Evolutionary conservation across 2,888 invertebrate species (phyloP), one percentile per base, ranked within the genome.

Genomic region (Erynnis tages): DNA sequence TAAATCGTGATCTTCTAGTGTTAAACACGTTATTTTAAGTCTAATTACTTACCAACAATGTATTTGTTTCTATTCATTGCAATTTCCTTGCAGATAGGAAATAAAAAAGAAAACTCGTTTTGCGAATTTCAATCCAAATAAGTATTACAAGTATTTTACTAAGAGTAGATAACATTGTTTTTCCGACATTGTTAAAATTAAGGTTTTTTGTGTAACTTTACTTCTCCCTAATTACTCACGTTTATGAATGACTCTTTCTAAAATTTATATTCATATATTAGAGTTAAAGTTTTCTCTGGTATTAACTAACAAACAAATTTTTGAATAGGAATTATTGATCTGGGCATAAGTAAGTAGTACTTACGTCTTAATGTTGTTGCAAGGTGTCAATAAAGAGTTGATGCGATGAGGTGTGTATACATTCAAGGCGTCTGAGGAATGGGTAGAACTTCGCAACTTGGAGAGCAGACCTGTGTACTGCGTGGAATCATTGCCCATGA

Each of bases 401-500:
- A 65, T 55, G 40, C 45, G 52, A 4, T 55, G 56, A 16, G 67
- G 61, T 5, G 54, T 53, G 1, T 60, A 54, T 1, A 55, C 40
- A 1, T 56, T 57, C 2, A 66, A 60, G 2, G 45, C 40, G 13
- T 52, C 21, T n/a, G 55, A 37, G 10, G n/a, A 17, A 11, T 5
- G 10, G n/a, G 37, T 27, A 49, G 61, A 64, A 8, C 61, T 66
- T 4, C 69, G 70, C 53, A 72, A 58, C 45, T 69, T 69, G 55
- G 67, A 65, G 16, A 79, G 55, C 25, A 80, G 54, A 0, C 75
- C 62, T 0, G 73, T 57, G 60, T 79, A 74, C 0, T 81, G 78
- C 19, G 67, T 64, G 0, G 63, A 58, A 7, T 81, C 77, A 35
- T 77, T 74, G 55, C 69, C 68, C 79, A 87, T 78, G 59, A 87